A percentile compares a stretch with the other conserved stretches of the same genome.
These are phyloP conservation scores for Brachionus asplanchnoidis DNA, from an alignment of 1,140 invertebrate species.

Conservation along the genomic window DNA sequence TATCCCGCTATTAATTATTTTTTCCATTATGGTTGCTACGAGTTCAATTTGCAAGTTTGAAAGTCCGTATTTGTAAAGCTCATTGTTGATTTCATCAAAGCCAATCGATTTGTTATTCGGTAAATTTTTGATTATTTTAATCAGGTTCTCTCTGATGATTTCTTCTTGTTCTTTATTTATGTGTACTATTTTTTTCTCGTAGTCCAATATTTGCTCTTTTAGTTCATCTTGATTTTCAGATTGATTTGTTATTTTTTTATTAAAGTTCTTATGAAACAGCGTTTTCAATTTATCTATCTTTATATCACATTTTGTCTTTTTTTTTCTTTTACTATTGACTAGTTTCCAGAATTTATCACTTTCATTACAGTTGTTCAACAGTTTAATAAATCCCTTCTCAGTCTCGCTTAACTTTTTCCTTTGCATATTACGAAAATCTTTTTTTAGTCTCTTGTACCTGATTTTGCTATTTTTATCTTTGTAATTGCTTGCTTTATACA, in stretches of 20 bases:
- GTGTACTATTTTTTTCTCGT: not conserved
- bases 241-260: not conserved
- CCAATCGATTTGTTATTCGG: too few relatives aligned
- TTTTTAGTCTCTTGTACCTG: conserved; percentile 33
- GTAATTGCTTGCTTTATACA: conserved; percentile 6
- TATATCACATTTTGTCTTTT: not conserved
- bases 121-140: too few relatives aligned
- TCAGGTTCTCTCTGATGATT: too few relatives aligned
- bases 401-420: not conserved
- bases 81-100: too few relatives aligned
- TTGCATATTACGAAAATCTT: conserved; percentile 18
- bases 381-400: not conserved
- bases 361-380: not conserved
- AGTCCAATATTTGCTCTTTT: not conserved
- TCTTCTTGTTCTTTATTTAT: not conserved
- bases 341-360: not conserved
- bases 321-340: not conserved
- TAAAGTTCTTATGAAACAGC: conserved; percentile 12
- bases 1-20: too few relatives aligned
- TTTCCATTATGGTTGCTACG: too few relatives aligned
- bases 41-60: too few relatives aligned
- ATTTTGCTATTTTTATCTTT: not conserved
- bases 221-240: not conserved
- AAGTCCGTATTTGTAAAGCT: too few relatives aligned
- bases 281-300: not conserved